Evolutionary conservation across 2,113 vertebrate species (phyloP).

Genomic region (Gallinago undulata): DNA sequence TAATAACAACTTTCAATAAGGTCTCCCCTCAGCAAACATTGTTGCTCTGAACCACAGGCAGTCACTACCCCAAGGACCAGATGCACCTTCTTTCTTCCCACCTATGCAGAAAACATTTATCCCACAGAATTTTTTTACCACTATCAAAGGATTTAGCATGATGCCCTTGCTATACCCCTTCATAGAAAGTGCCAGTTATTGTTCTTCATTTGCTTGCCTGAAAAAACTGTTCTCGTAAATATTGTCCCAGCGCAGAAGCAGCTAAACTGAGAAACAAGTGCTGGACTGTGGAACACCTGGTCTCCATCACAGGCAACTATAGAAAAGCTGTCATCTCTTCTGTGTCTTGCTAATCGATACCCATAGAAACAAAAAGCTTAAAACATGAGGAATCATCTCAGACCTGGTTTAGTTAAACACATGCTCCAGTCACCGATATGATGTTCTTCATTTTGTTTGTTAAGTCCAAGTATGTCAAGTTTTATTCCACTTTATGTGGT

Average conservation of each 20-base stretch:
- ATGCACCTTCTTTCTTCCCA: not conserved
- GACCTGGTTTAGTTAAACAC: not conserved
- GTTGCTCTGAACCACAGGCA: not conserved
- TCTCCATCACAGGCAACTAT: not conserved
- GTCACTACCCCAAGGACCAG: not conserved
- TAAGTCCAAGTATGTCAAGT: not conserved
- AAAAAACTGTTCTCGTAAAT: not conserved
- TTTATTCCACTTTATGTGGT: not conserved
- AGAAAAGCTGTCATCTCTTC: not conserved
- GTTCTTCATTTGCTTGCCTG: not conserved
- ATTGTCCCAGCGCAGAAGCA: not conserved
- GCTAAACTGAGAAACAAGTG: not conserved
- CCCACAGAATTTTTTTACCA: not conserved
- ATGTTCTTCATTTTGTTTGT: not conserved
- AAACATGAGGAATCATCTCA: not conserved
- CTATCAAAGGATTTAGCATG: not conserved
- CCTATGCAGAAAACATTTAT: not conserved
- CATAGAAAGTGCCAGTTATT: not conserved
- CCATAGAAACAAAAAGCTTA: not conserved
- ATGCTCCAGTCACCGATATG: accelerated
- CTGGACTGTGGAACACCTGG: not conserved
- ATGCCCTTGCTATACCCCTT: not conserved
- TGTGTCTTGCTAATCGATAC: not conserved
- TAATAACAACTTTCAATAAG: not conserved
- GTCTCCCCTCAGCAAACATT: not conserved